Evolutionary conservation across 2,113 vertebrate species (phyloP), one percentile per base, ranked within the genome.

Genomic region (Eublepharis macularius): DNA sequence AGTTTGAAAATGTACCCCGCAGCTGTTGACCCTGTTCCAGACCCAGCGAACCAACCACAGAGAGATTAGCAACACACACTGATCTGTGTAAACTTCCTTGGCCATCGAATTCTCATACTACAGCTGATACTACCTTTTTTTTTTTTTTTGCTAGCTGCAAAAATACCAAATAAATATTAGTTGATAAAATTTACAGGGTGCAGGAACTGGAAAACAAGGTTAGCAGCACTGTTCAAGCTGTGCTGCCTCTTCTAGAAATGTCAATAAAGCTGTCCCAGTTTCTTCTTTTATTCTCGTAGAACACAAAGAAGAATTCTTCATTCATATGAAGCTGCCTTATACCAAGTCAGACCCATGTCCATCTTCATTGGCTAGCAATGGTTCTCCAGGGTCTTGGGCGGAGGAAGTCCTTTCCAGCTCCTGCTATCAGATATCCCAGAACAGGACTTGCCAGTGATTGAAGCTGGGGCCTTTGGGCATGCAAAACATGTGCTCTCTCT

Each of bases 221-320:
- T 83, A 73, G 63, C 86, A 72, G 16, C 34, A 17, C 2, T 78
- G 26, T 45, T 86, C 54, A 85, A 60, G 9, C 36, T 86, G n/a
- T 87, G 51, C 86, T 49, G 19, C 29, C 54, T 88, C 39, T 41
- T 84, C 60, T 75, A 82, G 76, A 84, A 90, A 90, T 83, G 45
- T 82, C 1, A 65, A 77, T 88, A 78, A 82, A 77, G 36, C 57
- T 76, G 32, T 86, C 60, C 68, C 57, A 12, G 1, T 3, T 68
- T 19, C 16, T 47, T 39, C 2, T 65, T 65, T 54, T 41, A 54
- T 65, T 32, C 84, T 80, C 7, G 13, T 43, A 1, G 11, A 83
- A 45, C 34, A 32, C 45, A 70, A 78, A 73, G 39, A 83, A 66
- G n/a, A 32, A 65, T n/a, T 80, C 26, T 12, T 47, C 57, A 47